These are phyloP conservation scores for Epinephelus awoara DNA, from an alignment of 2,797 vertebrate species.

Conservation along the genomic window DNA sequence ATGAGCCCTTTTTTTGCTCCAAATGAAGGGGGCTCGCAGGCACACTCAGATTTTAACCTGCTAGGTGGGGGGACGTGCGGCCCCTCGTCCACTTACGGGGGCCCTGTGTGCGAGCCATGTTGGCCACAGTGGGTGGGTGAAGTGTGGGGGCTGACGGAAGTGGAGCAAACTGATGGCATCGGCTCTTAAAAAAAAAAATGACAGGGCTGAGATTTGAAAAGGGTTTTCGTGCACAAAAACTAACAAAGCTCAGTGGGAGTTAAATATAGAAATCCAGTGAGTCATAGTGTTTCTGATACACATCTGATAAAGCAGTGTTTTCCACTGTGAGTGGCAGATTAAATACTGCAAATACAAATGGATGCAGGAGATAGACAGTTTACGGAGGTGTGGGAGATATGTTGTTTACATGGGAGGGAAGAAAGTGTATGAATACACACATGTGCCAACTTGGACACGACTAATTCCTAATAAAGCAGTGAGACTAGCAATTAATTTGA, in stretches of 20 bases:
- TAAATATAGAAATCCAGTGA: not conserved
- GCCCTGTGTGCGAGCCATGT: conserved; percentile 29
- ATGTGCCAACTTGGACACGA: conserved; percentile 30
- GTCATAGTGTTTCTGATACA: not conserved
- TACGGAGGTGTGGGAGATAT: not conserved
- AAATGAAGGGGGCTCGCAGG: conserved; percentile 34
- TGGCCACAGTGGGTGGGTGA: conserved; percentile 35
- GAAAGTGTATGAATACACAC: conserved; percentile 4
- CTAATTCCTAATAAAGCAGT: conserved; percentile 21
- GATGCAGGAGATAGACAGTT: not conserved
- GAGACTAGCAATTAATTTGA: not conserved
- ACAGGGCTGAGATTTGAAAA: not conserved
- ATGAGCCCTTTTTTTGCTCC: conserved; percentile 26
- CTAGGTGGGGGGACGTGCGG: not conserved
- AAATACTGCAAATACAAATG: not conserved
- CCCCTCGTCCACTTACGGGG: conserved; percentile 24
- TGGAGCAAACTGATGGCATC: conserved; percentile 7
- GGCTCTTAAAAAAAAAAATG: not conserved
- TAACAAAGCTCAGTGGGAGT: not conserved
- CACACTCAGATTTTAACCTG: conserved; percentile 38
- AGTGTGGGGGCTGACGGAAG: conserved; percentile 1
- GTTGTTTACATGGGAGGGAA: not conserved
- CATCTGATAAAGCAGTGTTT: not conserved
- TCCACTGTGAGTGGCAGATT: not conserved
- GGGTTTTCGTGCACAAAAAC: not conserved